Percentiles rank a stretch among this genome's conserved stretches.
These are phyloP conservation scores for Pollimyrus isidori DNA, from an alignment of 2,113 vertebrate genomes.

Conservation along the genomic window DNA sequence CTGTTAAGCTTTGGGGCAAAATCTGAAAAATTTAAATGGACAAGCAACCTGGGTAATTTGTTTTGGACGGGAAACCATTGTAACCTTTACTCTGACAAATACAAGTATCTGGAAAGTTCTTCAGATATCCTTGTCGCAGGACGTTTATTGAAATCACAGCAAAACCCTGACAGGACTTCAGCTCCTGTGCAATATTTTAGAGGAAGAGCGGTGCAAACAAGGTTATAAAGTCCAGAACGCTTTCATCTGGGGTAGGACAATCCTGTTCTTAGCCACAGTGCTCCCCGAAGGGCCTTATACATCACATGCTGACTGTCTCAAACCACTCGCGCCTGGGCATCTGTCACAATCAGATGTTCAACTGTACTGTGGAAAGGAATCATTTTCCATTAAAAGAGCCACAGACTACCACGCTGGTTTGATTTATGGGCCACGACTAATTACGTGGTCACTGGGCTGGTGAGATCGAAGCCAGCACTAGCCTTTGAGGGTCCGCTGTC, in stretches of 20 bases:
- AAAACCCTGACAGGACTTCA: background rate
- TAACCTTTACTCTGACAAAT: background rate
- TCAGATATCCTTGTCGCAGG: background rate
- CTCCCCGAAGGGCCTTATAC: slow-evolving; percentile 67
- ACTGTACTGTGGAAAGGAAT: slow-evolving; percentile 71
- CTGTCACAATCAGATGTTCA: slow-evolving; percentile 65
- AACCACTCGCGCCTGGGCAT: slow-evolving; percentile 72
- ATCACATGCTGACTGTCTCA: slow-evolving; percentile 73
- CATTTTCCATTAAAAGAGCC: slow-evolving; percentile 82
- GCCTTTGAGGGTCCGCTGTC: slow-evolving; percentile 59
- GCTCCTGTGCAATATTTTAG: background rate
- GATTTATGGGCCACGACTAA: slow-evolving; percentile 80
- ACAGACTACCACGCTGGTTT: slow-evolving; percentile 67
- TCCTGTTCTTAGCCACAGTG: slow-evolving; percentile 55
- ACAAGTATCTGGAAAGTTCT: background rate
- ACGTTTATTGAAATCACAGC: background rate
- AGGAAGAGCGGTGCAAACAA: slow-evolving; percentile 31
- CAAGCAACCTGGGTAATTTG: background rate
- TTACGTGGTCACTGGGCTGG: slow-evolving; percentile 70
- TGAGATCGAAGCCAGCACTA: slow-evolving; percentile 73
- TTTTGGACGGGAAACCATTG: background rate
- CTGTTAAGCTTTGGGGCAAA: background rate
- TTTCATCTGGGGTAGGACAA: slow-evolving; percentile 30
- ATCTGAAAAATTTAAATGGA: background rate
- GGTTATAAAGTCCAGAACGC: slow-evolving; percentile 1